Evolutionary conservation across 37 sponge, comb jelly and placozoan species (phyloP).

Genomic region (Amphimedon queenslandica): DNA sequence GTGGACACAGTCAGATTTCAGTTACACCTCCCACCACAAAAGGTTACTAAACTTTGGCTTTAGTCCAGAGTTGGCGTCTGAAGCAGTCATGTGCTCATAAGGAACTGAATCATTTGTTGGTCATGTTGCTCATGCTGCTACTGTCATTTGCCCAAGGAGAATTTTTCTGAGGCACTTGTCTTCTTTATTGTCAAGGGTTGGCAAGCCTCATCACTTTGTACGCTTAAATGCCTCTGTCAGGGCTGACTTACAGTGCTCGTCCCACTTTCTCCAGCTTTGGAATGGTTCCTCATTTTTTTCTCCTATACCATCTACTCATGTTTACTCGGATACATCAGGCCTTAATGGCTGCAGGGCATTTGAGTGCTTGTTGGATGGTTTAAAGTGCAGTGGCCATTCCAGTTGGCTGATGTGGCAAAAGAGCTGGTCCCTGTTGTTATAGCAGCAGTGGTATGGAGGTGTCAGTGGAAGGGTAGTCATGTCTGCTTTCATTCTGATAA

Average conservation of each 20-base stretch:
- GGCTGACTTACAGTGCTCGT: neutral
- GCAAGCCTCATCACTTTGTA: neutral
- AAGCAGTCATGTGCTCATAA: neutral
- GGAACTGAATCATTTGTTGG: neutral
- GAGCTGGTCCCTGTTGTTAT: constrained; percentile 28
- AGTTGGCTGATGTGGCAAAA: neutral
- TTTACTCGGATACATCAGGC: neutral
- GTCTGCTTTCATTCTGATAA: constrained; percentile 22
- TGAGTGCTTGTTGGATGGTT: neutral
- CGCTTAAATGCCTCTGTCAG: neutral
- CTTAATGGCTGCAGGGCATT: neutral
- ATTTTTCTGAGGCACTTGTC: too few relatives aligned
- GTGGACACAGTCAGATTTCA: neutral
- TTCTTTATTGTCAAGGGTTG: too few relatives aligned
- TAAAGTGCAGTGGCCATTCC: neutral
- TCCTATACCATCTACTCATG: too few relatives aligned
- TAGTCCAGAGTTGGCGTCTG: neutral
- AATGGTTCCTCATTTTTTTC: constrained; percentile 10
- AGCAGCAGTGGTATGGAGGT: constrained; percentile 16
- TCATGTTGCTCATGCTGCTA: too few relatives aligned
- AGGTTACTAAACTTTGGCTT: neutral
- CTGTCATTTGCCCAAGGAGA: too few relatives aligned
- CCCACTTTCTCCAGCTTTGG: neutral
- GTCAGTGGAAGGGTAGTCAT: neutral
- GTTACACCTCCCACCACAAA: neutral